Base-by-base conservation (phyloP, 2,797 vertebrate species). In the Iguana delicatissima region DNA sequence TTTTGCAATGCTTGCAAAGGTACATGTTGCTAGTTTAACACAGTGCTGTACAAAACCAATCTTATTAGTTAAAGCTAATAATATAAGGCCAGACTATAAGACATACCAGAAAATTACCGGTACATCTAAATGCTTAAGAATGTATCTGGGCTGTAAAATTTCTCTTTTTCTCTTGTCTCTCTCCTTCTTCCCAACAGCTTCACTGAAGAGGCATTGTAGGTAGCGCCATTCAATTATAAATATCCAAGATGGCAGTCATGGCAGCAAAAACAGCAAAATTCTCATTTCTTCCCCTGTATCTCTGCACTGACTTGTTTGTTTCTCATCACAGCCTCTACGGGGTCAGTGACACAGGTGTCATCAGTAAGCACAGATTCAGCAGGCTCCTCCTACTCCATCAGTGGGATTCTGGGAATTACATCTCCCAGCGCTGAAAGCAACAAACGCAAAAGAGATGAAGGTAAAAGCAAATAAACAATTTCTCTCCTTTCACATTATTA, bases 371-470 rank as follows among this genome's bases (percentile, higher is more conserved):
- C 98, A 0, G 99, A 99, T 94, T 98, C 99, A 0, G 98, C 99
- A 0, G 99, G 99, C 94, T 99, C 99, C 4, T 99, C 99, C 29
- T 99, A 99, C 96, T 99, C 99, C 95, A 99, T 99, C 96, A 99
- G 99, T 1, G 99, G 99, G 92, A 99, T 99, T 97, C 97, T 99
- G 97, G 99, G 99, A 93, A 99, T 99, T 89, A 96, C 98, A 1
- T 99, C 99, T 90, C 98, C 99, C 0, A 98, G 98, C 62, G 96
- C 98, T 0, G 99, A 99, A 62, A 98, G 97, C 94, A 98, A 98
- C 97, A 99, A 99, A 94, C 98, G 99, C 97, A 99, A 99, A 97
- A 97, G 99, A 94, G 99, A 99, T 0, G 99, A 99, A 98, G 98
- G 99, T 99, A 98, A 97, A 86, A 57, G 73, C 10, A 46, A 59